Evolutionary conservation across 1,140 invertebrate genomes (phyloP).

Genomic region (Harlomillsia oculata): DNA sequence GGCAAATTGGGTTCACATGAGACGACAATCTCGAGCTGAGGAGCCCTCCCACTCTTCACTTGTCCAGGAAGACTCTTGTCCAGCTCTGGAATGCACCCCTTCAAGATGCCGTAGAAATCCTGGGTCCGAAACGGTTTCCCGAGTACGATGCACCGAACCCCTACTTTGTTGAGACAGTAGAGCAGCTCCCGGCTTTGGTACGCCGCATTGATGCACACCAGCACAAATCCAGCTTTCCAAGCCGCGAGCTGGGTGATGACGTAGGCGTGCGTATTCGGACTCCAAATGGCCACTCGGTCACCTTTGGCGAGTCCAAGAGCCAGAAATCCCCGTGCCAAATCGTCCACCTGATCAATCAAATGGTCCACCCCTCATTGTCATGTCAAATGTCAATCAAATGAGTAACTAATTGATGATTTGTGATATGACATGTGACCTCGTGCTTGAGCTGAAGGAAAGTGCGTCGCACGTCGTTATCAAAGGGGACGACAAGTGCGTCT

Average conservation of each 20-base stretch:
- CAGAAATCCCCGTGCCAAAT: slow-evolving; percentile 67
- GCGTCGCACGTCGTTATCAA: slow-evolving; percentile 51
- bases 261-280: slow-evolving; percentile 78
- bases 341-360: slow-evolving; percentile 47
- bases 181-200: slow-evolving; percentile 66
- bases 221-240: slow-evolving; percentile 64
- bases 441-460: slow-evolving; percentile 54
- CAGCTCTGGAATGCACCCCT: slow-evolving; percentile 39
- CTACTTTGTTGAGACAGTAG: slow-evolving; percentile 69
- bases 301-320: slow-evolving; percentile 65
- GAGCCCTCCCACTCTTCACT: slow-evolving; percentile 13
- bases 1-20: slow-evolving; percentile 7
- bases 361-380: background rate
- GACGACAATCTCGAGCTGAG: slow-evolving; percentile 17
- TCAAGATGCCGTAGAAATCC: slow-evolving; percentile 61
- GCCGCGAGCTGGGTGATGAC: slow-evolving; percentile 64
- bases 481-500: slow-evolving; percentile 47
- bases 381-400: background rate
- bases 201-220: slow-evolving; percentile 75
- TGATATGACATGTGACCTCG: slow-evolving; percentile 43
- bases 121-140: slow-evolving; percentile 55
- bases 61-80: slow-evolving; percentile 4
- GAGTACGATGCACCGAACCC: slow-evolving; percentile 60
- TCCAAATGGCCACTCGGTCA: slow-evolving; percentile 78
- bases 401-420: background rate